Percentiles rank a stretch among this genome's conserved stretches.
These are phyloP conservation scores for Parauchenoglanis ngamensis DNA, from an alignment of 2,797 vertebrate genomes.

Conservation along the genomic window DNA sequence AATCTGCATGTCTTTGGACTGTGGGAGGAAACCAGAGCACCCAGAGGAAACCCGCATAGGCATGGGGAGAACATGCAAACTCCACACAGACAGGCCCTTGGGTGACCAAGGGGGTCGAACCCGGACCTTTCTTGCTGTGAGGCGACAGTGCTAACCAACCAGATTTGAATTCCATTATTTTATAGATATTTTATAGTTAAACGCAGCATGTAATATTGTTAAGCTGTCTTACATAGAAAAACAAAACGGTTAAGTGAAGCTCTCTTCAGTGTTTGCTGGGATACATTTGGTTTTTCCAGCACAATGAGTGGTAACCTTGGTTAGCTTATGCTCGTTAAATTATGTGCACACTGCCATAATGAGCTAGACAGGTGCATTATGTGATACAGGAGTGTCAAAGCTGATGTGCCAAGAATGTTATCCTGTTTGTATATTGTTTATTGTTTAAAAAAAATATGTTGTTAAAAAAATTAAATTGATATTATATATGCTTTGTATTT, in stretches of 20 bases:
- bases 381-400: neutral
- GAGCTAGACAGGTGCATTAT: neutral
- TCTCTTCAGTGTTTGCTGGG: neutral
- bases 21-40: too few relatives aligned
- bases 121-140: too few relatives aligned
- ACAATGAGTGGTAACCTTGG: constrained; percentile 7
- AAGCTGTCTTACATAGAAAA: neutral
- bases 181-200: neutral
- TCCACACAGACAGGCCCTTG: too few relatives aligned
- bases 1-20: too few relatives aligned
- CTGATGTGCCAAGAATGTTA: neutral
- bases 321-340: neutral
- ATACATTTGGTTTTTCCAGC: neutral
- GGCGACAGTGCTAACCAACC: too few relatives aligned
- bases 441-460: too few relatives aligned
- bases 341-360: neutral
- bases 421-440: neutral
- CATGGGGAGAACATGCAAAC: too few relatives aligned
- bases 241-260: neutral
- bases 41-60: too few relatives aligned
- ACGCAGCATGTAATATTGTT: neutral
- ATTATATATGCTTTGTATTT: neutral
- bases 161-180: neutral
- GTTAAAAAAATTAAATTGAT: neutral
- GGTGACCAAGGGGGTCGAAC: too few relatives aligned